Evolutionary conservation across 2,888 invertebrate species (phyloP).

Genomic region (Drosophila lacicola): DNA sequence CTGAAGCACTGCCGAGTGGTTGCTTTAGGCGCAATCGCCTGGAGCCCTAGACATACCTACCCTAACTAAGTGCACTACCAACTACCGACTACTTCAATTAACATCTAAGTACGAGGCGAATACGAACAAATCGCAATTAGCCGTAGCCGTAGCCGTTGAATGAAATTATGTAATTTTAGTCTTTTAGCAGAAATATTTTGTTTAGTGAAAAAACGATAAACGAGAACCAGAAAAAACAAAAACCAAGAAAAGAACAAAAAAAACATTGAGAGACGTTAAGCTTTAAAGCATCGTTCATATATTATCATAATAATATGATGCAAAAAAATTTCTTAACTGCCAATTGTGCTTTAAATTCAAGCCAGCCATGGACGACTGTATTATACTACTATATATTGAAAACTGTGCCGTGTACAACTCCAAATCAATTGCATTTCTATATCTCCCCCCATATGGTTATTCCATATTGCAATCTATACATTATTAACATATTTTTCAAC

Average conservation of each 20-base stretch:
- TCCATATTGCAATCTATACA: conserved; percentile 52
- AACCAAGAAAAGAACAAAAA: conserved; percentile 2
- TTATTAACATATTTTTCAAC: conserved; percentile 72
- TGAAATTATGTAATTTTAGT: conserved; percentile 80
- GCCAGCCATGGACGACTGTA: conserved; percentile 76
- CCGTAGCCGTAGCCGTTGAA: conserved; percentile 68
- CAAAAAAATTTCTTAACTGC: conserved; percentile 61
- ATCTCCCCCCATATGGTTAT: conserved; percentile 25
- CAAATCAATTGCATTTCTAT: conserved; percentile 56
- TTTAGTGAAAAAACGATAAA: conserved; percentile 60
- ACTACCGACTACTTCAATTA: conserved; percentile 75
- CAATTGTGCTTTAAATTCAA: conserved; percentile 71
- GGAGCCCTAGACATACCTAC: conserved; percentile 86
- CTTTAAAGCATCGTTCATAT: conserved; percentile 62
- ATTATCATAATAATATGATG: conserved; percentile 44
- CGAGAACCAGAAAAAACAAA: conserved; percentile 26
- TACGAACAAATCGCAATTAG: conserved; percentile 59
- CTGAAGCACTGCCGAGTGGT: conserved; percentile 91
- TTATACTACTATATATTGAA: conserved; percentile 66
- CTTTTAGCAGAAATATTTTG: conserved; percentile 75
- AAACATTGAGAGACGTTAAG: conserved; percentile 50
- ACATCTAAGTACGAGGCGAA: conserved; percentile 63
- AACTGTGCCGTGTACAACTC: conserved; percentile 57
- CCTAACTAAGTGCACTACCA: conserved; percentile 47
- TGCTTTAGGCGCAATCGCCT: conserved; percentile 92